phyloP scores from a whole-genome alignment of 1,140 invertebrate species.

The Charaxes varanes region DNA sequence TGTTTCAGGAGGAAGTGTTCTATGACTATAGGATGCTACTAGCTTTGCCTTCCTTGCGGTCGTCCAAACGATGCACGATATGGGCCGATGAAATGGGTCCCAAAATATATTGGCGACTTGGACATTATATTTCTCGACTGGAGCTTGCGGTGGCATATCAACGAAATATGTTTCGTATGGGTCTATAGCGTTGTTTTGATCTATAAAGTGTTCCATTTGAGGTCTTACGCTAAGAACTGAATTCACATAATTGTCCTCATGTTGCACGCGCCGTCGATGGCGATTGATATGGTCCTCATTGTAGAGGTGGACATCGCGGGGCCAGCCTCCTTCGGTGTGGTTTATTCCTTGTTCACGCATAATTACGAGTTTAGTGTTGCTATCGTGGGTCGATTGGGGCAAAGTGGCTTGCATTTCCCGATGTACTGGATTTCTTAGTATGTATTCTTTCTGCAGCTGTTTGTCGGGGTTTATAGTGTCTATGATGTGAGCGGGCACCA shows the following conservation, averaged over 20 bases:
- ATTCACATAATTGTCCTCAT: slow-evolving; percentile 87
- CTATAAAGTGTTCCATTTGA: slow-evolving; percentile 83
- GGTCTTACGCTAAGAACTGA: slow-evolving; percentile 35
- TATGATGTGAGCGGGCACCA: slow-evolving; percentile 42
- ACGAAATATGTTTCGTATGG: slow-evolving; percentile 91
- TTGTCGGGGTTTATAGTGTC: slow-evolving; percentile 48
- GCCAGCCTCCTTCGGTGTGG: slow-evolving; percentile 96
- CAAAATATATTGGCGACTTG: slow-evolving; percentile 82
- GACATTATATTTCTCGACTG: slow-evolving; percentile 77
- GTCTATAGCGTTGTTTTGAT: slow-evolving; percentile 93
- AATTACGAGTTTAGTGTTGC: slow-evolving; percentile 64
- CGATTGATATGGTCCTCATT: slow-evolving; percentile 89
- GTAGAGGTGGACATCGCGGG: slow-evolving; percentile 90
- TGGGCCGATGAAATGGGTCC: slow-evolving; percentile 74
- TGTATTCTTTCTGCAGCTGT: slow-evolving; percentile 43
- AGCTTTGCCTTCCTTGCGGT: slow-evolving; percentile 85
- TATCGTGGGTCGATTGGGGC: slow-evolving; percentile 48
- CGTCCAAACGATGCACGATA: slow-evolving; percentile 89
- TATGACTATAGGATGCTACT: slow-evolving; percentile 85
- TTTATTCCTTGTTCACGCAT: slow-evolving; percentile 80
- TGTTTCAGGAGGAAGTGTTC: slow-evolving; percentile 76
- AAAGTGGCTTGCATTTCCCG: slow-evolving; percentile 43
- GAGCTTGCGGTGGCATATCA: slow-evolving; percentile 71
- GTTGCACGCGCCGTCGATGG: slow-evolving; percentile 94
- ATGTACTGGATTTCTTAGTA: slow-evolving; percentile 55